phyloP scores from a whole-genome alignment of 2,113 vertebrate species.

The Speoplatyrhinus poulsoni region DNA sequence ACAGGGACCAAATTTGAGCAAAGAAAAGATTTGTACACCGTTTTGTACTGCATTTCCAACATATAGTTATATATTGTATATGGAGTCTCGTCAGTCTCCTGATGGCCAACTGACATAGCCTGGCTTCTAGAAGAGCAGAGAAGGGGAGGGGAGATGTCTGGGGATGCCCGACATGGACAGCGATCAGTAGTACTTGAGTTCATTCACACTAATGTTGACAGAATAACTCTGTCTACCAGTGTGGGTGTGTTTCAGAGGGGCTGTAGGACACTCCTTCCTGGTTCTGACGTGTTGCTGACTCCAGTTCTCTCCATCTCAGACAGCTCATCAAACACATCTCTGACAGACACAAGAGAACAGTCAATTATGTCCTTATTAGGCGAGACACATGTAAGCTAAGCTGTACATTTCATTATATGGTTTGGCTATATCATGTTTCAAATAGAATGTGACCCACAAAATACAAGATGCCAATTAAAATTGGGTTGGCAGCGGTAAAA shows the following conservation, averaged over 20 bases:
- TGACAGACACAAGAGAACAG: constrained; percentile 48
- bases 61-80: background rate
- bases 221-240: background rate
- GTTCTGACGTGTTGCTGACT: constrained; percentile 50
- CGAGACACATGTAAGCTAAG: too few relatives aligned
- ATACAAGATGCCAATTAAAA: too few relatives aligned
- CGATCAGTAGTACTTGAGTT: constrained; percentile 67
- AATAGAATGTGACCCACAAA: too few relatives aligned
- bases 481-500: too few relatives aligned
- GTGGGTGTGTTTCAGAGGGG: constrained; percentile 63
- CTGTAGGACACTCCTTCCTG: constrained; percentile 75
- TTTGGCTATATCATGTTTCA: too few relatives aligned
- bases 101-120: constrained; percentile 8
- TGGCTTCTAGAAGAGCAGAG: constrained; percentile 18
- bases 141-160: constrained; percentile 41
- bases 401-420: too few relatives aligned
- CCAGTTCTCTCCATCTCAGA: constrained; percentile 86
- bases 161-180: constrained; percentile 39
- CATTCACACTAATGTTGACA: constrained; percentile 17
- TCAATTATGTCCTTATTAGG: background rate
- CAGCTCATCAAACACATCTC: constrained; percentile 94
- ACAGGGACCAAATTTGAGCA: constrained; percentile 46
- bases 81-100: constrained; percentile 33
- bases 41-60: constrained; percentile 35
- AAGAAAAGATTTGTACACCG: constrained; percentile 34